Conservation (phyloP, 2,888 invertebrate genomes). For the Epinotia brunnichana region DNA sequence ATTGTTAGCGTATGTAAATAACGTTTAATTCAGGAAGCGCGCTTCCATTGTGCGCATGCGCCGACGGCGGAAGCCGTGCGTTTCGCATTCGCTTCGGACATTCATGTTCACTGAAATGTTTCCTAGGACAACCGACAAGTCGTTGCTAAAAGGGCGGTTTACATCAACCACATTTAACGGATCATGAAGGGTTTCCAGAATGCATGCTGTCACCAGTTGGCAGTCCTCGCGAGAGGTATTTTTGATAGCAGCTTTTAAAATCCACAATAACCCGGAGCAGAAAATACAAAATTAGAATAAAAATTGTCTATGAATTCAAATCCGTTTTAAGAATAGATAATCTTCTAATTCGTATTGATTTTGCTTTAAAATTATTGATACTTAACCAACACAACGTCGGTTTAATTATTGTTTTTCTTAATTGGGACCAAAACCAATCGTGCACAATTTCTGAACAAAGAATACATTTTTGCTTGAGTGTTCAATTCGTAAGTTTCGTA, state of each 20-base stretch:
- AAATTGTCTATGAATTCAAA: too few species aligned
- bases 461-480: background rate
- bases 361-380: too few species aligned
- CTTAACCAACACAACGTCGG: too few species aligned
- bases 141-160: background rate
- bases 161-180: too few species aligned
- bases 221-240: too few species aligned
- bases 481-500: slow-evolving; percentile 11
- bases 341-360: too few species aligned
- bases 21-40: slow-evolving; percentile 65
- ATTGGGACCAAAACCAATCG: background rate
- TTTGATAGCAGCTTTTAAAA: too few species aligned
- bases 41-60: slow-evolving; percentile 62
- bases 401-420: background rate
- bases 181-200: too few species aligned
- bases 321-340: too few species aligned
- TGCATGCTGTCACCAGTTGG: too few species aligned
- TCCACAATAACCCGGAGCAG: too few species aligned
- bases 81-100: slow-evolving; percentile 40
- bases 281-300: too few species aligned
- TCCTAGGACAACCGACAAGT: slow-evolving; percentile 23
- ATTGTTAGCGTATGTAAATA: slow-evolving; percentile 49
- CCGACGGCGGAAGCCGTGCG: slow-evolving; percentile 51
- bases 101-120: slow-evolving; percentile 34
- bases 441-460: background rate